phyloP scores from a whole-genome alignment of 2,113 vertebrate genomes.

The Corvus moneduloides region DNA sequence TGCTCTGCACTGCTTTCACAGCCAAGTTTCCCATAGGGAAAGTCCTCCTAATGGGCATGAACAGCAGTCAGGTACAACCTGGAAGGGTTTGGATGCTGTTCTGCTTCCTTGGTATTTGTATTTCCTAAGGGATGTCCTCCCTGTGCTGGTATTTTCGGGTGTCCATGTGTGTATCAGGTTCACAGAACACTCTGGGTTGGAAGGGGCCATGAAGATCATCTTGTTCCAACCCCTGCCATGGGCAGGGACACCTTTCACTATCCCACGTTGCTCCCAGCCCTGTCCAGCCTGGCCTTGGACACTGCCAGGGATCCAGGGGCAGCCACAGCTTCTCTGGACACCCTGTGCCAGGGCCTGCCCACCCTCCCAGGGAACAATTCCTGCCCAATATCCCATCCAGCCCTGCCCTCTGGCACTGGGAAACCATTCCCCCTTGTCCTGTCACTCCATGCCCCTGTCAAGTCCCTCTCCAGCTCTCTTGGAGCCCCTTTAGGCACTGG shows the following conservation, averaged over 20 bases:
- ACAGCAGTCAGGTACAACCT: not conserved
- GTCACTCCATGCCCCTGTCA: fast-evolving
- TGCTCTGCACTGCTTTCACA: not conserved
- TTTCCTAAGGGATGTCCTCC: not conserved
- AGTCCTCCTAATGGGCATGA: not conserved
- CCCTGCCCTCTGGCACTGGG: not conserved
- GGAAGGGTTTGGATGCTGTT: not conserved
- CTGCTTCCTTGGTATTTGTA: not conserved
- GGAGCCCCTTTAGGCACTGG: not conserved
- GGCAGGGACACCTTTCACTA: not conserved
- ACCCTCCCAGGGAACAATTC: not conserved
- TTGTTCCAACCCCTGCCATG: fast-evolving
- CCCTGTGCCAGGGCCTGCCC: not conserved
- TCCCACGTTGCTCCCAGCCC: not conserved
- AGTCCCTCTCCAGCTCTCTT: not conserved
- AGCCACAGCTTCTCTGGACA: not conserved
- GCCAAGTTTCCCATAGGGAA: not conserved
- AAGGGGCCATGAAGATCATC: not conserved
- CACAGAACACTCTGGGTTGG: not conserved
- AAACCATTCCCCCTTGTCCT: not conserved
- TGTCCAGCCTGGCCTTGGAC: fast-evolving
- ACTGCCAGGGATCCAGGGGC: not conserved
- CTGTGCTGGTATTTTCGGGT: not conserved
- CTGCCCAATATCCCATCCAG: fast-evolving
- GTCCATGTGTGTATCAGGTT: fast-evolving